Evolutionary conservation across 2,888 invertebrate genomes (phyloP).

Genomic region (Nemoura dubitans): DNA sequence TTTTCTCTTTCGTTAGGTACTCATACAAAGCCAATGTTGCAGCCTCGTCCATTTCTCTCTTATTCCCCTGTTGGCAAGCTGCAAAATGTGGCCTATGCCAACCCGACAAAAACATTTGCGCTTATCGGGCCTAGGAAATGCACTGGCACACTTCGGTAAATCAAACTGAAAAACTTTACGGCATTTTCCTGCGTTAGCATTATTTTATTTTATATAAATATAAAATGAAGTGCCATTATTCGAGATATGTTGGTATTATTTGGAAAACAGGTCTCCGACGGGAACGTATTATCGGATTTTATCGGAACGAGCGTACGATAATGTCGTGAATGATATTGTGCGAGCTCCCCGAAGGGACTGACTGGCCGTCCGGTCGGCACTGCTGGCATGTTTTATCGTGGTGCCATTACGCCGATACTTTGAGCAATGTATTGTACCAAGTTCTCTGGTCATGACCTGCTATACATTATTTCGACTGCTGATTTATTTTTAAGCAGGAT

Average conservation of each 20-base stretch:
- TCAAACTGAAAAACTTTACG: neutral
- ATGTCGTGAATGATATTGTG: neutral
- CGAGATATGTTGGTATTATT: neutral
- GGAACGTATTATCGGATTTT: neutral
- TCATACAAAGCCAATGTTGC: no score
- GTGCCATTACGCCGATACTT: neutral
- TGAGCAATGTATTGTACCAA: no score
- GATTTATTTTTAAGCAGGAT: no score
- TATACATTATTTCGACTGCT: no score
- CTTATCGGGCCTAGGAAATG: neutral
- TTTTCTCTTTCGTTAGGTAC: no score
- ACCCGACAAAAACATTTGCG: neutral
- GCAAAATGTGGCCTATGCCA: neutral
- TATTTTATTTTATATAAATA: neutral
- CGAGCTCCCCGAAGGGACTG: neutral
- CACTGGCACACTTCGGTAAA: neutral
- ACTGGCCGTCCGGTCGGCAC: neutral
- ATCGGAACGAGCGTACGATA: neutral
- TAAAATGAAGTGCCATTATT: neutral
- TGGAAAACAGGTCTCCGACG: conserved; percentile 4
- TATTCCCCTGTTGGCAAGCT: neutral
- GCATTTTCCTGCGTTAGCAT: neutral
- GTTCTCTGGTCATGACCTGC: no score
- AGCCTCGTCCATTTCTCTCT: no score
- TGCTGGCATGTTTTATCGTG: neutral